Evolutionary conservation across 2,888 invertebrate species (phyloP), one percentile per base, ranked within the genome.

Genomic region (Sphecodes monilicornis): DNA sequence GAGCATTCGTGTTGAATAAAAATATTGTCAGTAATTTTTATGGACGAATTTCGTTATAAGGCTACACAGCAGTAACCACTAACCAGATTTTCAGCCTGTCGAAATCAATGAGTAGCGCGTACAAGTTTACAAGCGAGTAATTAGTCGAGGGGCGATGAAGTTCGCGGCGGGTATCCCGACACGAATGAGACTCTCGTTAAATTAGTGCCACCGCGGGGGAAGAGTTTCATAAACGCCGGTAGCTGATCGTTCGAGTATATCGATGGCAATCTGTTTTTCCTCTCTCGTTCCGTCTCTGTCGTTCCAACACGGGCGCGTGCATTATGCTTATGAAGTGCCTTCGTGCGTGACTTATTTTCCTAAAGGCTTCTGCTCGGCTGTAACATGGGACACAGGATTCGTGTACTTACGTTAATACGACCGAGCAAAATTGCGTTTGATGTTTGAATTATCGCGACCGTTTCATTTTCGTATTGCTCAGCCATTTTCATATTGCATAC

Each of bases 61-160:
- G 2, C 32, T 22, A 16, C 8, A 8, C 32, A 22, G 8, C n/a
- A 10, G 50, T 50, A 8, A 50, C 50, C 32, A 1, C 1, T 36
- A 32, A 64, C 16, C 64, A 85, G 87, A 84, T 86, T 87, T 88
- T 82, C 74, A 77, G 88, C 60, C 75, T 84, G 82, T 91, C 90
- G 86, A 91, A 92, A 91, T 92, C 91, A 90, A 91, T 92, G 91
- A 91, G 87, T 86, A 82, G 78, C 64, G 64, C 78, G 82, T 75
- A 8, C 70, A 80, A 83, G 87, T 90, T 91, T 91, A 92, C 88
- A 88, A 92, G 87, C 86, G 87, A 81, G 88, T 91, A 93, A 93
- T 93, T 92, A 90, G 87, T 89, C 85, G 86, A 39, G 76, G 78
- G 26, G 68, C 81, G 75, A 86, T 82, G 81, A 86, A 81, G 85